Evolutionary conservation across 1,140 invertebrate species (phyloP).

Genomic region (Pemphigus obesinymphae): DNA sequence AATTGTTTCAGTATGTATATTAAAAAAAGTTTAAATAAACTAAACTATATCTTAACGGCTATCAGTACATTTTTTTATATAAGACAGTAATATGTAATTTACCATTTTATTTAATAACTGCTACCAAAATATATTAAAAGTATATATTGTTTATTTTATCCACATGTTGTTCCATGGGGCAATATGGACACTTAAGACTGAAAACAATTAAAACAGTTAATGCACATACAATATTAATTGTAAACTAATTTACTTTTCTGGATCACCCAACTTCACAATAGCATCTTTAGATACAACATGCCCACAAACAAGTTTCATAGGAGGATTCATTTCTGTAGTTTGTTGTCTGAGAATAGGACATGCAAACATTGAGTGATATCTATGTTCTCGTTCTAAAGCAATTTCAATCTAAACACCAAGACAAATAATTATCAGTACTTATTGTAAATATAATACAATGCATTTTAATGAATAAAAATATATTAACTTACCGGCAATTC

Average conservation of each 20-base stretch:
- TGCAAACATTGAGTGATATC: slow-evolving; percentile 96
- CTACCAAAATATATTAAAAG: too few species aligned
- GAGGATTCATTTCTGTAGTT: slow-evolving; percentile 92
- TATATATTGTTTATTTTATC: too few species aligned
- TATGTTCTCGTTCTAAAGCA: slow-evolving; percentile 76
- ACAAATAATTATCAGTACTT: neutral
- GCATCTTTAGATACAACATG: slow-evolving; percentile 98
- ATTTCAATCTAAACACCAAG: slow-evolving; percentile 73
- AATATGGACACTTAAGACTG: slow-evolving; percentile 97
- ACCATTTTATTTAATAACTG: too few species aligned
- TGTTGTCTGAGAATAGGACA: slow-evolving; percentile 97
- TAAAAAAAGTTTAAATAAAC: too few species aligned
- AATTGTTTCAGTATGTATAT: too few species aligned
- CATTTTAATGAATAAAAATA: neutral
- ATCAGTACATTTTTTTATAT: too few species aligned
- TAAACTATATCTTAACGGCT: too few species aligned
- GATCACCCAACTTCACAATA: slow-evolving; percentile 86
- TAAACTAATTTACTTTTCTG: slow-evolving; percentile 70
- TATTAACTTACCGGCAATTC: slow-evolving; percentile 80
- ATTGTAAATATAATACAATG: neutral
- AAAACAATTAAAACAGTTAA: slow-evolving; percentile 53
- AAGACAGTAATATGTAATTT: too few species aligned
- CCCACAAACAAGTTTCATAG: slow-evolving; percentile 92
- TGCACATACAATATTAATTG: slow-evolving; percentile 47
- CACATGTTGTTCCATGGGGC: slow-evolving; percentile 94